Conservation (phyloP, 2,888 invertebrate genomes). For the Acanthosepion lycidas region DNA sequence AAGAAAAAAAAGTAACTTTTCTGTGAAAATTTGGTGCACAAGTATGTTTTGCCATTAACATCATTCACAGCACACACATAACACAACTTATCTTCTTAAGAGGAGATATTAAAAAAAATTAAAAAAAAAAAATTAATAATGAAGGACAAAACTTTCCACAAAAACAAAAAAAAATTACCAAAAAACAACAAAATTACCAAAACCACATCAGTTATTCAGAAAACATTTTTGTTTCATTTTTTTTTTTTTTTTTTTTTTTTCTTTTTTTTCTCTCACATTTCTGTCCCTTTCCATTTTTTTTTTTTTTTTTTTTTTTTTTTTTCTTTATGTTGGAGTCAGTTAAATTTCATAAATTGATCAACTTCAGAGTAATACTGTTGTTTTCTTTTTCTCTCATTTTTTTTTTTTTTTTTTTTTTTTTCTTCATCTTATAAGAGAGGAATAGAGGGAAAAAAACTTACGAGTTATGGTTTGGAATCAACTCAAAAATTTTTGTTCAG, state of each 20-base stretch:
- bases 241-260: no score
- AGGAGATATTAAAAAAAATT: not conserved
- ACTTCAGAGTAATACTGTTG: not conserved
- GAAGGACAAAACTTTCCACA: not conserved
- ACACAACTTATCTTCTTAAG: not conserved
- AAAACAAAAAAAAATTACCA: not conserved
- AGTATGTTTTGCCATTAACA: not conserved
- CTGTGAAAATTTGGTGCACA: not conserved
- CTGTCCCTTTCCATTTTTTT: not conserved
- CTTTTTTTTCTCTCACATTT: not conserved
- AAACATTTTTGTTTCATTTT: not conserved
- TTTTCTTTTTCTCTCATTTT: no score
- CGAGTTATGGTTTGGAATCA: not conserved
- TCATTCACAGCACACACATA: not conserved
- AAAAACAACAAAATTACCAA: not conserved
- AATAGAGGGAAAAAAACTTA: not conserved
- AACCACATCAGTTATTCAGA: not conserved
- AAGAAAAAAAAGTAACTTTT: conserved; percentile 39
- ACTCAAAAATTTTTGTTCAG: not conserved
- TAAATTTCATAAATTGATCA: not conserved
- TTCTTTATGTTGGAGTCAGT: not conserved
- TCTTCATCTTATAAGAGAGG: not conserved
- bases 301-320: not conserved
- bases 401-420: no score
- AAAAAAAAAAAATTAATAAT: not conserved